A percentile compares a stretch with the other conserved stretches of the same genome.
These are phyloP conservation scores for Mizuhopecten yessoensis DNA, from an alignment of 1,140 invertebrate species.

Conservation along the genomic window DNA sequence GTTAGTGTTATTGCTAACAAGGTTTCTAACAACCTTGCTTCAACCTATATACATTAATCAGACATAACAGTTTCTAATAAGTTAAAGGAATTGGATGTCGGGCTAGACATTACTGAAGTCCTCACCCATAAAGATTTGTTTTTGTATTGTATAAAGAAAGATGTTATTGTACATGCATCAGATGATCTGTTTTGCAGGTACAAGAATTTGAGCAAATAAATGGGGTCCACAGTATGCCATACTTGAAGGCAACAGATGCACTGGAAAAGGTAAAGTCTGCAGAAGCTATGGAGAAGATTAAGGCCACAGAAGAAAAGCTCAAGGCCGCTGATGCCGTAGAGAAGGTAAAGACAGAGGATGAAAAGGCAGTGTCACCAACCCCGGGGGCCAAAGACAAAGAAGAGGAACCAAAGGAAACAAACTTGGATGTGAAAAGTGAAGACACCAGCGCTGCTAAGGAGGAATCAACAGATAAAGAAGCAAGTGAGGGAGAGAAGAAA, in stretches of 20 bases:
- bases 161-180: too few relatives aligned
- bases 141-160: too few relatives aligned
- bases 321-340: conserved; percentile 86
- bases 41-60: too few relatives aligned
- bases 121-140: too few relatives aligned
- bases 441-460: conserved; percentile 82
- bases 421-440: conserved; percentile 57
- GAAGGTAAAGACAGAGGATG: conserved; percentile 67
- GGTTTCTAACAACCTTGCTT: too few relatives aligned
- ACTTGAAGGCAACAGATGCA: conserved; percentile 89
- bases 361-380: conserved; percentile 52
- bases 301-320: conserved; percentile 83
- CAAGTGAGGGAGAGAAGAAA: conserved; percentile 73
- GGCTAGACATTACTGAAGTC: too few relatives aligned
- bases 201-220: conserved; percentile 99
- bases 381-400: conserved; percentile 81
- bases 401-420: conserved; percentile 80
- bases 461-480: conserved; percentile 83
- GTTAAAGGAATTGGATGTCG: too few relatives aligned
- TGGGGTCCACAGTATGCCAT: conserved; percentile 98
- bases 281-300: conserved; percentile 82
- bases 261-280: conserved; percentile 84
- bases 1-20: too few relatives aligned
- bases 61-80: too few relatives aligned
- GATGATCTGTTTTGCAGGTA: conserved; percentile 83